phyloP scores from a whole-genome alignment of 1,140 invertebrate genomes.

The Bilobella aurantiaca region DNA sequence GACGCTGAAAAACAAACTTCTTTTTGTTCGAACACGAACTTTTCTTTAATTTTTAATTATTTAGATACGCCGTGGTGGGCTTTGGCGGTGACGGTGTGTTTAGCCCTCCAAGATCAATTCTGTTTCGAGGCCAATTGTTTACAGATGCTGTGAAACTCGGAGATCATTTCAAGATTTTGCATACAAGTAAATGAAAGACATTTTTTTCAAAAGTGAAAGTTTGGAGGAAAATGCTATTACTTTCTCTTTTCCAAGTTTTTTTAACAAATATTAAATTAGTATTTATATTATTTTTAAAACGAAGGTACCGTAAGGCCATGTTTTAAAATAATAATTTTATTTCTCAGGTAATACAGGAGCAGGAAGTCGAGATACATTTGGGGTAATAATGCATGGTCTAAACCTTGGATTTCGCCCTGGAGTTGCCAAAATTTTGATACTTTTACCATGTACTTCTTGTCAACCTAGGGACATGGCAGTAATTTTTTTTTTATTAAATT shows the following conservation, averaged over 20 bases:
- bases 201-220: not conserved
- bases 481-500: too few relatives aligned
- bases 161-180: conserved; percentile 51
- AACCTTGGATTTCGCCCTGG: conserved; percentile 68
- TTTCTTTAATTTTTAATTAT: conserved; percentile 28
- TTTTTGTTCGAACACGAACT: not conserved
- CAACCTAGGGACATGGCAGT: conserved; percentile 55
- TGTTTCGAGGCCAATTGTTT: conserved; percentile 57
- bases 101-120: conserved; percentile 54
- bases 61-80: conserved; percentile 62
- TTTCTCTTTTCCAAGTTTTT: not conserved
- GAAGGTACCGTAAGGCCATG: not conserved
- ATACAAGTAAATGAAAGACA: conserved; percentile 44
- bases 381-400: conserved; percentile 58
- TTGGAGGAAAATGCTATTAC: not conserved
- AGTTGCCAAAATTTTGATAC: conserved; percentile 68
- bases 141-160: conserved; percentile 46
- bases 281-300: not conserved
- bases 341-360: conserved; percentile 38
- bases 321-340: not conserved
- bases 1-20: not conserved
- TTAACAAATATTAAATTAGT: not conserved
- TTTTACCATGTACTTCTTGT: conserved; percentile 68
- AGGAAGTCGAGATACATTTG: conserved; percentile 58
- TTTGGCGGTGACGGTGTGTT: conserved; percentile 66